Evolutionary conservation across 2,888 invertebrate genomes (phyloP).

Genomic region (Beris morrisii): DNA sequence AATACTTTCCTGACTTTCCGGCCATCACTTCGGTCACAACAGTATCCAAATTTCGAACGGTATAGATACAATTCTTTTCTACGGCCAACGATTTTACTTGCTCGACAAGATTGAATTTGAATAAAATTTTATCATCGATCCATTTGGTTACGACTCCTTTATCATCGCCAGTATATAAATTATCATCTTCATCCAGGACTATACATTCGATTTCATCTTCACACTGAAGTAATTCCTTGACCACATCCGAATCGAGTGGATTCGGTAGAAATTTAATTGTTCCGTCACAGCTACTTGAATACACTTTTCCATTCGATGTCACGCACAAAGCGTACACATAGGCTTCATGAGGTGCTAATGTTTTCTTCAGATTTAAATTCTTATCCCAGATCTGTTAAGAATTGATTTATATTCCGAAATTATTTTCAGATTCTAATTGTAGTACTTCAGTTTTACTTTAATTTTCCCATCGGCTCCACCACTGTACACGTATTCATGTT

Average conservation of each 20-base stretch:
- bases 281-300: conserved; percentile 55
- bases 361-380: conserved; percentile 48
- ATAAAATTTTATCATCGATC: conserved; percentile 53
- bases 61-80: conserved; percentile 50
- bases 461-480: conserved; percentile 57
- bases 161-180: conserved; percentile 54
- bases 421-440: neutral
- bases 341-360: conserved; percentile 50
- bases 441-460: conserved; percentile 46
- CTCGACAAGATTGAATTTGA: conserved; percentile 54
- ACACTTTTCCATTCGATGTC: conserved; percentile 52
- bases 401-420: neutral
- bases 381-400: conserved; percentile 52
- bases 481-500: conserved; percentile 49
- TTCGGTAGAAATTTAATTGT: conserved; percentile 50
- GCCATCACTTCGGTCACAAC: conserved; percentile 49
- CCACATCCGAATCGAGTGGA: conserved; percentile 46
- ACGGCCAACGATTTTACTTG: conserved; percentile 53
- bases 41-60: conserved; percentile 53
- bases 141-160: conserved; percentile 55
- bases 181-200: conserved; percentile 47
- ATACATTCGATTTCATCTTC: conserved; percentile 52
- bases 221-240: conserved; percentile 48
- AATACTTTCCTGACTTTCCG: conserved; percentile 53
- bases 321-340: conserved; percentile 53